Percentiles rank a stretch among this genome's conserved stretches.
Conservation (phyloP, 2,797 vertebrate genomes). For the Spea hammondii region DNA sequence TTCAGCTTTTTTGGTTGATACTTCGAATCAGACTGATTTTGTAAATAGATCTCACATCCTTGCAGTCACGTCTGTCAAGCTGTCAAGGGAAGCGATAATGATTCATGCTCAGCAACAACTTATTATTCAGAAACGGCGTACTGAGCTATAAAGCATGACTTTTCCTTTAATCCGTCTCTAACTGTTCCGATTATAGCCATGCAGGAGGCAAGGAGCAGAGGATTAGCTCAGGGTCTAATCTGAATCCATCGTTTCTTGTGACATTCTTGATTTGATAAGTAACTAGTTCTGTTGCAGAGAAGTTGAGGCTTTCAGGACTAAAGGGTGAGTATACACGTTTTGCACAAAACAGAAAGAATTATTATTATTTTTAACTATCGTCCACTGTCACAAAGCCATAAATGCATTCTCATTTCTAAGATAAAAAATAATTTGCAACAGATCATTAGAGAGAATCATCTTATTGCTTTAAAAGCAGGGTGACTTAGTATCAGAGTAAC, state of each 20-base stretch:
- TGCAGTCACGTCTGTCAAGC: slow-evolving; percentile 19
- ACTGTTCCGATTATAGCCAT: slow-evolving; percentile 25
- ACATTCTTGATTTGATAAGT: slow-evolving; percentile 17
- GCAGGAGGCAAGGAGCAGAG: slow-evolving; percentile 23
- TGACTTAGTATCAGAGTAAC: too few relatives aligned
- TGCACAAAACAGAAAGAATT: too few relatives aligned
- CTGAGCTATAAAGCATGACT: slow-evolving; percentile 23
- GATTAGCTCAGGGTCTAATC: slow-evolving; percentile 27
- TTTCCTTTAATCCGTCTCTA: slow-evolving; percentile 27
- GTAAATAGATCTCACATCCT: slow-evolving; percentile 18
- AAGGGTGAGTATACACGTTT: neutral
- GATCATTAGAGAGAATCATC: too few relatives aligned
- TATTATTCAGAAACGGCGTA: slow-evolving; percentile 27
- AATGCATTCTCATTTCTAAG: too few relatives aligned
- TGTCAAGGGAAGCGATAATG: slow-evolving; percentile 29
- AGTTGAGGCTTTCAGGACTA: too few relatives aligned
- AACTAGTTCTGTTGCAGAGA: neutral
- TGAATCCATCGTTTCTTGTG: slow-evolving; percentile 18
- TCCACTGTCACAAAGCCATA: too few relatives aligned
- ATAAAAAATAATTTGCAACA: too few relatives aligned
- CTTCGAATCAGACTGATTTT: slow-evolving; percentile 3
- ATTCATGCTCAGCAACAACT: slow-evolving; percentile 27
- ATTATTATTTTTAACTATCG: too few relatives aligned
- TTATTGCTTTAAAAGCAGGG: too few relatives aligned
- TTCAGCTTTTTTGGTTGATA: neutral